Evolutionary conservation across 2,113 vertebrate species (phyloP), one percentile per base, ranked within the genome.

Genomic region (Neofelis nebulosa): DNA sequence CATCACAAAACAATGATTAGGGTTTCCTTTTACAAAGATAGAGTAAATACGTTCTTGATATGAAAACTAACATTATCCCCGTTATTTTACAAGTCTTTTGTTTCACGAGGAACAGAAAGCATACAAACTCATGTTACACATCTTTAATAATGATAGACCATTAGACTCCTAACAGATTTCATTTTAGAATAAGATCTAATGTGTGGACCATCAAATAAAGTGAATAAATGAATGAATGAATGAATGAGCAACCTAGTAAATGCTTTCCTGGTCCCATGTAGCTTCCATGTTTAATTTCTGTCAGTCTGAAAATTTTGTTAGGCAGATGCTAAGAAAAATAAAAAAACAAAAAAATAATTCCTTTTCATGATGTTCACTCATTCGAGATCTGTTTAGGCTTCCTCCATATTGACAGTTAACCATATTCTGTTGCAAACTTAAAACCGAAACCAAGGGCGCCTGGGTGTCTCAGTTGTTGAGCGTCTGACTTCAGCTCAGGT

Each of bases 361-460:
- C 36, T 89, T 98, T 89, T 45, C 84, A 27, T 45, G 25, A 36
- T 61, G 57, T 95, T 94, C 50, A 93, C 90, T 82, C n/a, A 57
- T 97, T 89, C 29, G 61, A 23, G 66, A 94, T 93, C 79, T 95
- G 66, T 97, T 97, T 92, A 94, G 2, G 73, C 89, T 96, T 94
- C 41, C 50, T 85, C 50, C 25, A 19, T 76, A 93, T 16, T 94
- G 79, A 95, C 33, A 78, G 50, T 85, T 27, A 92, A 84, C 50
- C 10, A 50, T 95, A 97, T 95, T 45, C 41, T 94, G 71, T 95
- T 57, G 0, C 84, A 91, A 97, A 96, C 80, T 95, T 97, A 94
- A 98, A 98, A 83, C 38, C 87, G 16, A 73, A 74, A 41, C 21
- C 61, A 9, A 4, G 38, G 38, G 38, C 1, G 38, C 38, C 38